phyloP scores from a whole-genome alignment of 35 echinoderm and acorn worm species.

The Hemicentrotus pulcherrimus region DNA sequence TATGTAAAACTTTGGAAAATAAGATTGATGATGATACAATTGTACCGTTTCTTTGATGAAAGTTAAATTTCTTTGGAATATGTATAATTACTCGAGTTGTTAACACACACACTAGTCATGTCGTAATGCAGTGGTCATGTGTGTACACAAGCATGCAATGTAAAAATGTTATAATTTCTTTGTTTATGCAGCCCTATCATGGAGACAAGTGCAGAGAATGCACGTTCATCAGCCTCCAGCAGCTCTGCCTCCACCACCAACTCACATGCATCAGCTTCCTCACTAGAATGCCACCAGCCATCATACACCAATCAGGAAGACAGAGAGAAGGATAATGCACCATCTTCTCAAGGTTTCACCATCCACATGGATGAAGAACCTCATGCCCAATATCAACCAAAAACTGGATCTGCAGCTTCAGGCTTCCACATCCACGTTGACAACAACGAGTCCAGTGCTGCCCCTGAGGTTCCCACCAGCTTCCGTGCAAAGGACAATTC shows the following conservation, averaged over 20 bases:
- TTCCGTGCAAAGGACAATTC: background rate
- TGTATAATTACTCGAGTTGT: too few relatives aligned
- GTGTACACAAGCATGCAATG: too few relatives aligned
- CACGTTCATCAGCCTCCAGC: slow-evolving; percentile 69
- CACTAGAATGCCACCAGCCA: slow-evolving; percentile 19
- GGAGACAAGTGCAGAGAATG: slow-evolving; percentile 77
- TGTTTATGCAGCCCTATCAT: slow-evolving; percentile 76
- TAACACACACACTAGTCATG: too few relatives aligned
- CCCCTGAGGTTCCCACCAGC: background rate
- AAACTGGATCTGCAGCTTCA: background rate
- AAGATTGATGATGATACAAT: too few relatives aligned
- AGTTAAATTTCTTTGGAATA: too few relatives aligned
- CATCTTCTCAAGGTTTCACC: background rate
- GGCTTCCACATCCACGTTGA: background rate
- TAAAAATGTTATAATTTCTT: background rate
- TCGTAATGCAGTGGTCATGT: too few relatives aligned
- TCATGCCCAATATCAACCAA: background rate
- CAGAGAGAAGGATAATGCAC: background rate
- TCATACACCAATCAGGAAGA: background rate
- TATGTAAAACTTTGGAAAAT: too few relatives aligned
- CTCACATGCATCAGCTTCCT: slow-evolving; percentile 29
- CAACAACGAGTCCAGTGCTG: background rate
- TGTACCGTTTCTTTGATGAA: too few relatives aligned
- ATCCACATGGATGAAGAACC: slow-evolving; percentile 10
- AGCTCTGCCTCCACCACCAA: slow-evolving; percentile 50